Evolutionary conservation across 2,113 vertebrate genomes (phyloP), one percentile per base, ranked within the genome.

Genomic region (Anoplopoma fimbria): DNA sequence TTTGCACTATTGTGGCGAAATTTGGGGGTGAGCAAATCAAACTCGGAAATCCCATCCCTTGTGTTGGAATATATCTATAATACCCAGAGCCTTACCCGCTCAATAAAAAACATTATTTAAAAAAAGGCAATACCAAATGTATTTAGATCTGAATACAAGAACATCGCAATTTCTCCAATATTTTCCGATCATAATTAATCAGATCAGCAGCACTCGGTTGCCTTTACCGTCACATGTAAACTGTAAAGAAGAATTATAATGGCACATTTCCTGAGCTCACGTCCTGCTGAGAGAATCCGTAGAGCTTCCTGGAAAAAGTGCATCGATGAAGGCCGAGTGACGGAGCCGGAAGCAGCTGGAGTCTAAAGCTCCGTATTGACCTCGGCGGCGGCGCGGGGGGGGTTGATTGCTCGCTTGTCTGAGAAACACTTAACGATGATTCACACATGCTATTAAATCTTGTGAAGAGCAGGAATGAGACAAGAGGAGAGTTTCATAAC

Each of bases 251-350:
- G n/a, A n/a, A n/a, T n/a, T n/a, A n/a, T n/a, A n/a, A n/a, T n/a
- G n/a, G n/a, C n/a, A 42, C 13, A 58, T 77, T 81, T 65, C 14
- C 63, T 33, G 12, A 47, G 47, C 31, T 51, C 49, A 60, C 31
- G 25, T 15, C 61, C 13, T 17, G 38, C 57, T 69, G 61, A 61
- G 64, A 68, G 9, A 51, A 8, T 1, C 23, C 70, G 57, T 8
- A 40, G 49, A 73, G 45, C 70, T 84, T 83, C 67, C 9, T 0
- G 64, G 47, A 65, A 61, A 31, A 6, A 25, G 42, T 45, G 42
- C 42, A 15, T 45, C 36, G 36, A 45, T 82, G n/a, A 75, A 7
- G 10, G 53, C 29, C 29, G 31, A 68, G 51, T 31, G 62, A 61
- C 7, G 23, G 27, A 45, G 4, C 29, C 38, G 42, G 38, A 45